Evolutionary conservation across 2,113 vertebrate species (phyloP), one percentile per base, ranked within the genome.

Genomic region (Anoplopoma fimbria): DNA sequence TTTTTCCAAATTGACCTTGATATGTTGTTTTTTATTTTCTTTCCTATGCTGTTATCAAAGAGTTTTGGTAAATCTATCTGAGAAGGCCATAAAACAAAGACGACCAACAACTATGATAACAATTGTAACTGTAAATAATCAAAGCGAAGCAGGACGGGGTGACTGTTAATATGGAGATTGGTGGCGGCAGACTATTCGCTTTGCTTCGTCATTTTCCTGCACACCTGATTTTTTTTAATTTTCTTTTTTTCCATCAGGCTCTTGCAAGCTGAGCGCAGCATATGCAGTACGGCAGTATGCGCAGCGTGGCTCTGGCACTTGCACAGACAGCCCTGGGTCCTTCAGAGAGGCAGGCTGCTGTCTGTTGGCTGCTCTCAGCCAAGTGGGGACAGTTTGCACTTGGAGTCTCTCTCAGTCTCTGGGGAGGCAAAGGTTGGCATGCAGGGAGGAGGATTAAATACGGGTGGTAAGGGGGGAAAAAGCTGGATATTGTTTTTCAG

Each of bases 371-470:
- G 75, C 84, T 90, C 85, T 70, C 83, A 79, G 87, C 88, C 86
- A 81, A 89, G 87, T 60, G 60, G 80, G 85, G 89, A 83, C 91
- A 87, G 82, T 92, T 94, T 94, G 93, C 93, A 92, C 91, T 93
- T 89, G 90, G 93, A 92, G 91, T 87, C 88, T 91, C 82, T 91
- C 78, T 80, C 88, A n/a, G 82, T 88, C 88, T 91, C 84, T 88
- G 81, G 84, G 92, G 93, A 89, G 82, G 63, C 73, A 90, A 86
- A 90, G 90, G 92, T 91, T 93, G 92, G 86, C 93, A 88, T 84
- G 91, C 87, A 88, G 71, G 75, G 71, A 90, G 79, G 77, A 81
- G 84, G 88, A 87, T 79, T 73, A 78, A 77, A 84, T 79, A 64
- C n/a, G 77, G 81, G 84, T 86, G 77, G 74, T 73, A 53, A 64